Percentiles rank a stretch among this genome's conserved stretches.
phyloP scores from a whole-genome alignment of 1,140 invertebrate genomes.

The Drosophila malerkotliana region DNA sequence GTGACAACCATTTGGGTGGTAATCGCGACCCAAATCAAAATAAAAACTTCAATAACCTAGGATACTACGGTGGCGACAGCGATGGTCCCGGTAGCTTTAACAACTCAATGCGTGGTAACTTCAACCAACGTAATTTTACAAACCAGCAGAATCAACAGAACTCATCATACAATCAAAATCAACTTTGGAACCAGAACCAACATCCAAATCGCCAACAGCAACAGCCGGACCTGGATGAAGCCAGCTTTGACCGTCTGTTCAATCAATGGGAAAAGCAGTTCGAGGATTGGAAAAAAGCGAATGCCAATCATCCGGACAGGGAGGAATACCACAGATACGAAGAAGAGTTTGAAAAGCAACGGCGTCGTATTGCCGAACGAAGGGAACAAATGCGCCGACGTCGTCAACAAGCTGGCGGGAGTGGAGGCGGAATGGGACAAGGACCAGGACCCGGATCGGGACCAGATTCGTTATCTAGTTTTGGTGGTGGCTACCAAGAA shows the following conservation, averaged over 20 bases:
- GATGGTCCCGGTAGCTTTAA: conserved; percentile 26
- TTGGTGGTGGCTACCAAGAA: background rate
- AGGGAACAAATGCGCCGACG: conserved; percentile 92
- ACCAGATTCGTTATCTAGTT: background rate
- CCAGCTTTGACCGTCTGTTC: conserved; percentile 92
- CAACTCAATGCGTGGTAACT: conserved; percentile 37
- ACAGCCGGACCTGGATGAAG: conserved; percentile 86
- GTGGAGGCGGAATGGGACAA: conserved; percentile 1
- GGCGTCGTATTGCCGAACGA: conserved; percentile 89
- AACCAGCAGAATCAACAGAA: conserved; percentile 11
- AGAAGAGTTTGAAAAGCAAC: conserved; percentile 92
- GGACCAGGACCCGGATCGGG: background rate
- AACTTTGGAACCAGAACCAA: conserved; percentile 12
- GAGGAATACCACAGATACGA: conserved; percentile 92
- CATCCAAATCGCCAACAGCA: conserved; percentile 12
- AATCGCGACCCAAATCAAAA: conserved; percentile 40
- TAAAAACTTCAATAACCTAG: conserved; percentile 11
- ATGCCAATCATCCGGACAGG: conserved; percentile 93
- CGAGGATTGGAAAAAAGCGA: conserved; percentile 92
- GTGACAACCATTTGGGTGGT: conserved; percentile 9
- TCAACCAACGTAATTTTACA: conserved; percentile 33
- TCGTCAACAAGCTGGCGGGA: conserved; percentile 31
- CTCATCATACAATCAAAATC: conserved; percentile 4
- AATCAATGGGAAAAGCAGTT: conserved; percentile 94
- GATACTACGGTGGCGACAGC: conserved; percentile 4